Conservation (phyloP, 2,888 invertebrate genomes). For the Athrips mouffetella region DNA sequence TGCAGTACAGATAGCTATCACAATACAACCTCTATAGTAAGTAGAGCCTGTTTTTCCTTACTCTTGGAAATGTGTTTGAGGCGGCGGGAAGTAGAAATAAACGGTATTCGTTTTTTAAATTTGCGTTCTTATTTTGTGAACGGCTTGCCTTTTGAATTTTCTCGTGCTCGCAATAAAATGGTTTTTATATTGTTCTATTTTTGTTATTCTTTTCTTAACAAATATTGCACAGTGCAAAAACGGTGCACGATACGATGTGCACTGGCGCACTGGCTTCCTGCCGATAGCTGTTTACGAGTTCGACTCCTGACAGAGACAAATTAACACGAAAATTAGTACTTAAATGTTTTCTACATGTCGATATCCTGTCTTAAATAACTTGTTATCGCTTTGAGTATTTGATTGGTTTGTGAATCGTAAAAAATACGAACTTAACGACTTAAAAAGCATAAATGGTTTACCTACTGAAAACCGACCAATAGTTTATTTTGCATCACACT, state of each 20-base stretch:
- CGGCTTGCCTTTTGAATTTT: too few relatives aligned
- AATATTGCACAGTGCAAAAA: too few relatives aligned
- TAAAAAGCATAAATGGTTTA: too few relatives aligned
- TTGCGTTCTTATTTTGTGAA: not conserved
- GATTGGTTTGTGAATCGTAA: not conserved
- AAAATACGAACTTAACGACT: too few relatives aligned
- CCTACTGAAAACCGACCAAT: too few relatives aligned
- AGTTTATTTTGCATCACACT: too few relatives aligned
- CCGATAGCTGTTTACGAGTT: conserved; percentile 17
- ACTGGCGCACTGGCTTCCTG: conserved; percentile 12
- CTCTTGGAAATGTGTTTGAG: conserved; percentile 1
- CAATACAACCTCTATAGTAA: conserved; percentile 7
- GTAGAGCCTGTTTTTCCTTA: conserved; percentile 2
- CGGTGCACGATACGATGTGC: too few relatives aligned
- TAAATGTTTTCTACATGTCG: conserved; percentile 7
- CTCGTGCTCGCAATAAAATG: too few relatives aligned
- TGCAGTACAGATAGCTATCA: conserved; percentile 16
- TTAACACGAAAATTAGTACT: conserved; percentile 4
- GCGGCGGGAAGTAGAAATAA: not conserved
- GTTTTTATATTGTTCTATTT: too few relatives aligned
- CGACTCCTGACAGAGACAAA: conserved; percentile 14
- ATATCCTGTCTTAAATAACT: conserved; percentile 2
- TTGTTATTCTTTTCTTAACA: too few relatives aligned
- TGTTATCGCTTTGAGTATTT: too few relatives aligned
- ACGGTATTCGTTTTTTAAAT: not conserved